Conservation (phyloP, 2,888 invertebrate genomes). For the Penaeus monodon region DNA sequence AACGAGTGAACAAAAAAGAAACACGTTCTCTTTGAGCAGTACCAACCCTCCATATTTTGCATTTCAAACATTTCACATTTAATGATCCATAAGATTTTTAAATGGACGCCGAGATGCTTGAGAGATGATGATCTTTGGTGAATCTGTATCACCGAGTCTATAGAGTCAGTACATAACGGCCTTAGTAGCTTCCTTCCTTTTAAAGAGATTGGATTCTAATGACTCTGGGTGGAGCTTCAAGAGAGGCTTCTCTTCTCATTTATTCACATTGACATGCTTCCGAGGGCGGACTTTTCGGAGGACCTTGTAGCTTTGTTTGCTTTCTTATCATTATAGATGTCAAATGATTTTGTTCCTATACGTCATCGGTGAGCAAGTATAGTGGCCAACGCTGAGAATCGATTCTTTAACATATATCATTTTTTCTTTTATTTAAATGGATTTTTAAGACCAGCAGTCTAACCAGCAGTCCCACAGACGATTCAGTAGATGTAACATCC, state of each 20-base stretch:
- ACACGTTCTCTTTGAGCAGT: not conserved
- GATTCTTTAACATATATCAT: no score
- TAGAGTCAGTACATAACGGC: conserved; percentile 1
- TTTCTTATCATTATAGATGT: not conserved
- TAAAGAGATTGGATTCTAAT: conserved; percentile 23
- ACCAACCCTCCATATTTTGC: conserved; percentile 26
- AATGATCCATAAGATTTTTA: conserved; percentile 40
- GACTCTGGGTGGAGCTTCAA: not conserved
- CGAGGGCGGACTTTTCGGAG: no score
- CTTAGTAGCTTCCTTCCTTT: conserved; percentile 6
- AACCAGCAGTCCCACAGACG: no score
- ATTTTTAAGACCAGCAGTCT: no score
- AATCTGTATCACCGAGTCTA: not conserved
- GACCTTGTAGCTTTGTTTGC: no score
- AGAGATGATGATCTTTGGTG: not conserved
- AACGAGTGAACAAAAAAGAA: no score
- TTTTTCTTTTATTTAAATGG: no score
- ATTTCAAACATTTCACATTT: conserved; percentile 38
- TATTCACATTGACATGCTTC: not conserved
- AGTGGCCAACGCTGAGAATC: no score
- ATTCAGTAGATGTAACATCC: no score
- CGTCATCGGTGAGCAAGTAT: no score
- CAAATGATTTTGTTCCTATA: not conserved
- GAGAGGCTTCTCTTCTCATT: not conserved
- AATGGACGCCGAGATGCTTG: conserved; percentile 5